Conservation (phyloP, 2,113 vertebrate genomes). For the Euleptes europaea region DNA sequence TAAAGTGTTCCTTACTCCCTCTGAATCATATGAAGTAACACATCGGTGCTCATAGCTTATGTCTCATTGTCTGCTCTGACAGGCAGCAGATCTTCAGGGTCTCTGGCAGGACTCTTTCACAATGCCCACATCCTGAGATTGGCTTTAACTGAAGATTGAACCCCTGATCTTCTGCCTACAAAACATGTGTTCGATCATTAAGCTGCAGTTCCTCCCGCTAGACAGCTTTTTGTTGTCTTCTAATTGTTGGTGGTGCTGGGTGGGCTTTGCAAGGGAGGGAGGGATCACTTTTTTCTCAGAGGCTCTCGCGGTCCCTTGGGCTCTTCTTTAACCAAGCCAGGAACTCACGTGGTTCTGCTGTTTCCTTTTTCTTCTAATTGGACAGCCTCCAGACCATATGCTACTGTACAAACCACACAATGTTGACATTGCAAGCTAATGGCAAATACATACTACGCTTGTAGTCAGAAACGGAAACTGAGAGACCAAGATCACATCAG, state of each 20-base stretch:
- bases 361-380: neutral
- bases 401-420: neutral
- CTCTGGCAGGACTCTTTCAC: too few species aligned
- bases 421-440: neutral
- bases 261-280: neutral
- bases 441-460: neutral
- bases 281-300: neutral
- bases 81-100: too few species aligned
- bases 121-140: too few species aligned
- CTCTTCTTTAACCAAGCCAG: neutral
- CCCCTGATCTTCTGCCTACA: too few species aligned
- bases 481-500: neutral
- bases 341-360: neutral
- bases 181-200: too few species aligned
- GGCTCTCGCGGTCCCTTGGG: neutral
- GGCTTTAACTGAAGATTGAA: too few species aligned
- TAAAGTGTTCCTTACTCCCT: neutral
- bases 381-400: neutral
- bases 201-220: neutral
- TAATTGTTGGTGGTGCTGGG: neutral
- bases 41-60: too few species aligned
- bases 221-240: neutral
- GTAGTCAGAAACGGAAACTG: neutral
- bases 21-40: neutral
- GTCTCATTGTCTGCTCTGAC: too few species aligned